Evolutionary conservation across 2,797 vertebrate species (phyloP).

Genomic region (Hipposideros larvatus): DNA sequence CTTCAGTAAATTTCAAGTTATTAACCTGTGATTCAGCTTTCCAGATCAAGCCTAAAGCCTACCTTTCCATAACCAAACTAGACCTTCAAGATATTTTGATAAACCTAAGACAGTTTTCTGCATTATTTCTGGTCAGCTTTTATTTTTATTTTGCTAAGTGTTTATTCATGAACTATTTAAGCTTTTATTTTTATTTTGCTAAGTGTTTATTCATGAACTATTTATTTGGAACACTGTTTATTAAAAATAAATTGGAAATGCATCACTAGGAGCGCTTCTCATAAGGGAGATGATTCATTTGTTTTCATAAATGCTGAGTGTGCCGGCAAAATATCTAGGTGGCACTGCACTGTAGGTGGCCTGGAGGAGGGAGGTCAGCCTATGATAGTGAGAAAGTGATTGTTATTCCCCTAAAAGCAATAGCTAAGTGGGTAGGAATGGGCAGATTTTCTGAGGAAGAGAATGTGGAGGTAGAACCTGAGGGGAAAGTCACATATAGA

Average conservation of each 20-base stretch:
- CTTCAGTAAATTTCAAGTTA: not conserved
- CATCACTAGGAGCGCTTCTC: not conserved
- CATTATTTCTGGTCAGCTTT: not conserved
- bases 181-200: too few species aligned
- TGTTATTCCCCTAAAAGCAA: not conserved
- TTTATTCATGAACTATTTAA: conserved; percentile 12
- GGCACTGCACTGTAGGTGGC: not conserved
- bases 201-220: conserved; percentile 7
- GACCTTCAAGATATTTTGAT: not conserved
- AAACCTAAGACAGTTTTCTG: not conserved
- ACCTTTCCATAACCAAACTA: not conserved
- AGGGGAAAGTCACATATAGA: not conserved
- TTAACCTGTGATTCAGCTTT: not conserved
- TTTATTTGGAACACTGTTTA: not conserved
- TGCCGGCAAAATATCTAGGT: not conserved
- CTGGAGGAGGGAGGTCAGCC: not conserved
- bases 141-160: conserved; percentile 34
- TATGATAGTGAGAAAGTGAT: not conserved
- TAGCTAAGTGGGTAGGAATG: not conserved
- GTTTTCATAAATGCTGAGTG: conserved; percentile 14
- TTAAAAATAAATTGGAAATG: conserved; percentile 31
- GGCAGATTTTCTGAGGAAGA: not conserved
- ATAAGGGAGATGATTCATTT: not conserved
- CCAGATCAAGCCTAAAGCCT: not conserved
- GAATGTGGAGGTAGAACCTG: not conserved